Conservation (phyloP, 1,140 invertebrate species). For the Hycleus cichorii region DNA sequence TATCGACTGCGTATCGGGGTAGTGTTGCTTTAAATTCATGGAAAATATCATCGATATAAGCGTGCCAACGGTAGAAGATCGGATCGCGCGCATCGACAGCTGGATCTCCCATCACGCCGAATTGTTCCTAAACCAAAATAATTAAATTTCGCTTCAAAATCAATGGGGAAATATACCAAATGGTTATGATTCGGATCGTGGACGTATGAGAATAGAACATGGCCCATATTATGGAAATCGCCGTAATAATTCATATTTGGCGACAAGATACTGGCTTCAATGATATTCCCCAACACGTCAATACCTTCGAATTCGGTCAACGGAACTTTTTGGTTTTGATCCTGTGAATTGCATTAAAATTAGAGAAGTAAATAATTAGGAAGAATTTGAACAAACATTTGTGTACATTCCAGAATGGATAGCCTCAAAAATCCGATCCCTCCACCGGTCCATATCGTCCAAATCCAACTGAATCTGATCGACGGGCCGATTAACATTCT, state of each 20-base stretch:
- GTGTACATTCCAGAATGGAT: constrained; percentile 58
- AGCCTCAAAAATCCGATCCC: constrained; percentile 63
- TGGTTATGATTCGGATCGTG: constrained; percentile 51
- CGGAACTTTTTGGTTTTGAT: constrained; percentile 19
- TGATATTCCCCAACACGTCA: constrained; percentile 44
- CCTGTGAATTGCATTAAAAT: neutral
- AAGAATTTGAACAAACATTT: constrained; percentile 40
- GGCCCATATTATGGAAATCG: constrained; percentile 52
- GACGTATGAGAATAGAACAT: constrained; percentile 47
- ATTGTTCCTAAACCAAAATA: constrained; percentile 41
- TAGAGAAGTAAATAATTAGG: constrained; percentile 5
- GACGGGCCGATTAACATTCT: constrained; percentile 57
- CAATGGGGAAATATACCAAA: constrained; percentile 25
- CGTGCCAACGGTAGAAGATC: constrained; percentile 77
- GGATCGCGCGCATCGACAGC: constrained; percentile 73
- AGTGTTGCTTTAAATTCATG: constrained; percentile 65
- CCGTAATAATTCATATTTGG: constrained; percentile 48
- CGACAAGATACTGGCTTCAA: constrained; percentile 41
- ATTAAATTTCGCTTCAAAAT: too few species aligned
- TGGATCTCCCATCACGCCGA: constrained; percentile 57
- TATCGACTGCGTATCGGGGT: constrained; percentile 50
- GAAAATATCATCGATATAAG: constrained; percentile 72
- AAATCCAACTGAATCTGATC: constrained; percentile 60
- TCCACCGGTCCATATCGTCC: constrained; percentile 61
- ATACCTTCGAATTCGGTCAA: constrained; percentile 39